Conservation (phyloP, 2,888 invertebrate species). For the Minunthozetes semirufus region DNA sequence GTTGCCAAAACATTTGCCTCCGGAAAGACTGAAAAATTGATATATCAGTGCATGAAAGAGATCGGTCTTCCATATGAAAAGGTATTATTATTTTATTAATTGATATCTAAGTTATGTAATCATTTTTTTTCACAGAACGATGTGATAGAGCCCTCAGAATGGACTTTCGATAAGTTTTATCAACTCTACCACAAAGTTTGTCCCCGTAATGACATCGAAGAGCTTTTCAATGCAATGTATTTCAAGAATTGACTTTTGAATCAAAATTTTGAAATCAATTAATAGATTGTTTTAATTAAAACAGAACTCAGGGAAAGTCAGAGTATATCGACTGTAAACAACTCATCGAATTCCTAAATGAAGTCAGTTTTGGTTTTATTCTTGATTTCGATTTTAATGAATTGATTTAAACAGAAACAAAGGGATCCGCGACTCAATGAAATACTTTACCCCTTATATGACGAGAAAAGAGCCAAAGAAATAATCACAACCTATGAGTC, state of each 20-base stretch:
- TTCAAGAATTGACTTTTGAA: constrained; percentile 57
- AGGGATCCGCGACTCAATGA: constrained; percentile 97
- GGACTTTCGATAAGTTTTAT: constrained; percentile 98
- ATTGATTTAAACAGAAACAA: constrained; percentile 60
- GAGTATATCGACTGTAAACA: constrained; percentile 78
- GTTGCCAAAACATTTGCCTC: constrained; percentile 96
- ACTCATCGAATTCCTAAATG: constrained; percentile 86
- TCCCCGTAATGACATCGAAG: constrained; percentile 96
- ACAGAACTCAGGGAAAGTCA: constrained; percentile 79
- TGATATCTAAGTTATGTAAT: background rate
- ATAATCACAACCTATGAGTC: constrained; percentile 90
- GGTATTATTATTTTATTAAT: constrained; percentile 48
- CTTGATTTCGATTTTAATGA: background rate
- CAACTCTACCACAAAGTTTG: constrained; percentile 97
- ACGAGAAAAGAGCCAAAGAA: constrained; percentile 82
- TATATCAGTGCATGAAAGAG: constrained; percentile 91
- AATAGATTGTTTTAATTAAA: constrained; percentile 33
- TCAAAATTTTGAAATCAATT: background rate
- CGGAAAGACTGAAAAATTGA: constrained; percentile 97
- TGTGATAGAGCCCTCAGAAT: constrained; percentile 84
- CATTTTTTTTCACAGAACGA: constrained; percentile 65
- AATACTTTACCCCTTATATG: constrained; percentile 94
- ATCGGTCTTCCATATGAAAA: constrained; percentile 88
- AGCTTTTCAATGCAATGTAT: constrained; percentile 92
- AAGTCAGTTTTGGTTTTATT: constrained; percentile 49